Percentiles rank a stretch among this genome's conserved stretches.
Conservation (phyloP, 2,888 invertebrate species). For the Drosophila conformis region DNA sequence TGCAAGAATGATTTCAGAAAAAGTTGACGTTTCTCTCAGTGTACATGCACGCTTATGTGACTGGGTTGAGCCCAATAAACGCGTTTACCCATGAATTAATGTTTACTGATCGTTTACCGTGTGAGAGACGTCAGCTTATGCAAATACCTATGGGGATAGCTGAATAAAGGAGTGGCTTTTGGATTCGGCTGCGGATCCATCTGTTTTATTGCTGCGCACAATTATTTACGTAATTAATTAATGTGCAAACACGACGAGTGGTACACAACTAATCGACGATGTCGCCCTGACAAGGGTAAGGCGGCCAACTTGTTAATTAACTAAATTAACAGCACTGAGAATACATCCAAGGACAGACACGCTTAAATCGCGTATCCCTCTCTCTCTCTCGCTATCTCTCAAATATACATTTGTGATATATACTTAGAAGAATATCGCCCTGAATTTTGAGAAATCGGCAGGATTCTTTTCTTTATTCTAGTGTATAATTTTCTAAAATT, state of each 20-base stretch:
- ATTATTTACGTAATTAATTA: conserved; percentile 61
- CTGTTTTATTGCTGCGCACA: conserved; percentile 40
- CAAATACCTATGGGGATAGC: conserved; percentile 1
- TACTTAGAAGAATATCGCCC: background rate
- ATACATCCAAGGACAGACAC: conserved; percentile 1
- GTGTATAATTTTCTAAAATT: background rate
- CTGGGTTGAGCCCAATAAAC: conserved; percentile 1
- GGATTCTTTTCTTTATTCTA: background rate
- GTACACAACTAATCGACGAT: background rate
- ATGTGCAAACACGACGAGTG: conserved; percentile 24
- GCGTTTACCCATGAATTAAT: conserved; percentile 9
- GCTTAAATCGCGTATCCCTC: background rate
- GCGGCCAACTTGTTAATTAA: conserved; percentile 28
- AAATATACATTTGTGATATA: background rate
- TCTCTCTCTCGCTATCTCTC: background rate
- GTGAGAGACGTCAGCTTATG: conserved; percentile 9
- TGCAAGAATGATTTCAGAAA: background rate
- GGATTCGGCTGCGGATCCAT: background rate
- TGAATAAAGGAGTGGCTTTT: conserved; percentile 19
- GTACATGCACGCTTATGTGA: background rate
- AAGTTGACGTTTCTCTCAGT: background rate
- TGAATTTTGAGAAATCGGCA: background rate
- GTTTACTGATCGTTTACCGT: conserved; percentile 34
- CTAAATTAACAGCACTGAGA: conserved; percentile 20
- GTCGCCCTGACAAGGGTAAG: conserved; percentile 1